phyloP scores from a whole-genome alignment of 2,888 invertebrate species.

The Conistra vaccinii region DNA sequence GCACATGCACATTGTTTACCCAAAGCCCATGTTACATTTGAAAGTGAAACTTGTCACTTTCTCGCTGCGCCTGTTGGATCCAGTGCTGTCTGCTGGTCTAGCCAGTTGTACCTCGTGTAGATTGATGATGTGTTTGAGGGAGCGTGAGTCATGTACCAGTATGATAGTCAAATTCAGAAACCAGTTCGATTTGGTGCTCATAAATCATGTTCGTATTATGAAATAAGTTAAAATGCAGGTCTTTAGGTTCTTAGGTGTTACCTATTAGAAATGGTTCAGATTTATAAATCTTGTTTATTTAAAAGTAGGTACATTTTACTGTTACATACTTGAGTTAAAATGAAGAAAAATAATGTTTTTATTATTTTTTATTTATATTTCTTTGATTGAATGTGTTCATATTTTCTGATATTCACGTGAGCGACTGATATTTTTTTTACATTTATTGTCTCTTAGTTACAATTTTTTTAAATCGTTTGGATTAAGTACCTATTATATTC shows the following conservation, averaged over 20 bases:
- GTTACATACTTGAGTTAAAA: background rate
- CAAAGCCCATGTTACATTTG: slow-evolving; percentile 43
- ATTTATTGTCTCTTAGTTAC: background rate
- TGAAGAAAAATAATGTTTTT: too few relatives aligned
- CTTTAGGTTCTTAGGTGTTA: background rate
- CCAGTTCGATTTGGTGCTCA: background rate
- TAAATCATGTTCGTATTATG: background rate
- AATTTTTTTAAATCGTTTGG: background rate
- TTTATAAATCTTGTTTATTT: background rate
- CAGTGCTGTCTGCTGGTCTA: slow-evolving; percentile 22
- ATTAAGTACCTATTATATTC: background rate
- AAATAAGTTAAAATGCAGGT: background rate
- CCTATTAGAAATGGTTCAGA: background rate
- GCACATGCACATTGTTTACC: slow-evolving; percentile 13
- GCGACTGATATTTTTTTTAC: background rate
- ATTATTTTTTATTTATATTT: background rate
- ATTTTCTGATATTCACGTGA: background rate
- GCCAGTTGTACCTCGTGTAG: slow-evolving; percentile 41
- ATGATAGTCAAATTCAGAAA: background rate
- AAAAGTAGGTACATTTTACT: background rate
- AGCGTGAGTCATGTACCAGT: slow-evolving; percentile 12
- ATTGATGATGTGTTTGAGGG: slow-evolving; percentile 34
- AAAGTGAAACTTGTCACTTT: slow-evolving; percentile 62
- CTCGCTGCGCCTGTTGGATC: slow-evolving; percentile 16
- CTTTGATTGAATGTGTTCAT: background rate